These are phyloP conservation scores for Drosophila nigrodunni DNA, from an alignment of 1,140 invertebrate species.

Conservation along the genomic window DNA sequence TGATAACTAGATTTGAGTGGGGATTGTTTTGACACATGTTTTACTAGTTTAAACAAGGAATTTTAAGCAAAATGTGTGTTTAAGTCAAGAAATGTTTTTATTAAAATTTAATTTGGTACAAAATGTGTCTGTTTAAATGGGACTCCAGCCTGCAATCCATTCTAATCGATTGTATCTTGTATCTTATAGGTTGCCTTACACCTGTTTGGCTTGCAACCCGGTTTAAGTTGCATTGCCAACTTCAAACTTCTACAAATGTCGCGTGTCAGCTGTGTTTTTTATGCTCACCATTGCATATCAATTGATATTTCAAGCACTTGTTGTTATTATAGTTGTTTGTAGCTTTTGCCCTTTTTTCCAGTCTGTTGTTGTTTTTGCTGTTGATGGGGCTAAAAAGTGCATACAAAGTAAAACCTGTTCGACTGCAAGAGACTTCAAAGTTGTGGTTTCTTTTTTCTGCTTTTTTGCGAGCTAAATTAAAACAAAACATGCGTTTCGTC, in stretches of 20 bases:
- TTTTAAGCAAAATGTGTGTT: too few relatives aligned
- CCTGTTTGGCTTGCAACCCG: constrained; percentile 27
- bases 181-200: constrained; percentile 19
- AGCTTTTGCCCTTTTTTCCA: constrained; percentile 54
- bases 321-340: constrained; percentile 21
- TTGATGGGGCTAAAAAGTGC: constrained; percentile 20
- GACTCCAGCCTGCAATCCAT: too few relatives aligned
- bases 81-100: too few relatives aligned
- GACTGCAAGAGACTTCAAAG: constrained; percentile 27
- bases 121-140: too few relatives aligned
- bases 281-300: constrained; percentile 39
- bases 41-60: too few relatives aligned
- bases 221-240: neutral
- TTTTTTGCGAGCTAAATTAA: constrained; percentile 65
- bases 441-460: constrained; percentile 44
- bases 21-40: too few relatives aligned
- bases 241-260: constrained; percentile 11
- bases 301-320: constrained; percentile 33
- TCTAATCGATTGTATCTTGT: neutral
- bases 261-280: constrained; percentile 74
- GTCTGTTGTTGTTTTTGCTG: constrained; percentile 18
- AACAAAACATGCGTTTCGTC: constrained; percentile 80
- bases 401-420: constrained; percentile 60
- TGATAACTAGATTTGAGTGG: too few relatives aligned
- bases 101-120: too few relatives aligned